phyloP scores from a whole-genome alignment of 2,113 vertebrate species.

The Emydura subglobosa region DNA sequence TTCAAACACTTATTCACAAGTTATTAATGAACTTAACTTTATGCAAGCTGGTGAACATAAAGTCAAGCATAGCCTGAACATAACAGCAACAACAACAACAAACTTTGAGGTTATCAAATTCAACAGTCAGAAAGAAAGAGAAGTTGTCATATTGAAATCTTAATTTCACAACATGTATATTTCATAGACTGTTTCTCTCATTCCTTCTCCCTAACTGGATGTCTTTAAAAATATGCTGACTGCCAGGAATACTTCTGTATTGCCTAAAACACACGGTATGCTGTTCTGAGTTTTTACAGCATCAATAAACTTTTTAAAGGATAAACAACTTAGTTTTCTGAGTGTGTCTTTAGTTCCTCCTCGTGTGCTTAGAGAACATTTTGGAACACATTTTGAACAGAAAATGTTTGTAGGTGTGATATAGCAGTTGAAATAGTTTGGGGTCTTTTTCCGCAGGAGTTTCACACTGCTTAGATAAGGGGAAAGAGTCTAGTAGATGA shows the following conservation, averaged over 20 bases:
- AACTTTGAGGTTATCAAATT: background rate
- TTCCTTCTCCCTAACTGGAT: background rate
- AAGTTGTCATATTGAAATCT: background rate
- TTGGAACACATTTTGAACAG: background rate
- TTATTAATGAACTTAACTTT: background rate
- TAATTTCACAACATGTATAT: background rate
- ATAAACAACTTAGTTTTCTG: background rate
- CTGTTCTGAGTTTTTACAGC: background rate
- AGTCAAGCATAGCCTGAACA: background rate
- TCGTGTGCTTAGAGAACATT: background rate
- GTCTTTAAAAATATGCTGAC: background rate
- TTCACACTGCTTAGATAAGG: background rate
- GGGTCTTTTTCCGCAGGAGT: background rate
- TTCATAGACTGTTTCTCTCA: background rate
- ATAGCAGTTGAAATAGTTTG: background rate
- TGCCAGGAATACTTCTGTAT: background rate
- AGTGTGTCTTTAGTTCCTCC: background rate
- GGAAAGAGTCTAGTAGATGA: background rate
- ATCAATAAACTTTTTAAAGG: background rate
- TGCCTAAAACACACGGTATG: background rate
- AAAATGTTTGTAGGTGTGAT: background rate
- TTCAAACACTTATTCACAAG: background rate
- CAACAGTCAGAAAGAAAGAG: background rate
- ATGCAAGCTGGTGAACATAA: background rate
- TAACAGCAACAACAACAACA: background rate